Evolutionary conservation across 2,113 vertebrate species (phyloP).

Genomic region (Paedocypris sp.): DNA sequence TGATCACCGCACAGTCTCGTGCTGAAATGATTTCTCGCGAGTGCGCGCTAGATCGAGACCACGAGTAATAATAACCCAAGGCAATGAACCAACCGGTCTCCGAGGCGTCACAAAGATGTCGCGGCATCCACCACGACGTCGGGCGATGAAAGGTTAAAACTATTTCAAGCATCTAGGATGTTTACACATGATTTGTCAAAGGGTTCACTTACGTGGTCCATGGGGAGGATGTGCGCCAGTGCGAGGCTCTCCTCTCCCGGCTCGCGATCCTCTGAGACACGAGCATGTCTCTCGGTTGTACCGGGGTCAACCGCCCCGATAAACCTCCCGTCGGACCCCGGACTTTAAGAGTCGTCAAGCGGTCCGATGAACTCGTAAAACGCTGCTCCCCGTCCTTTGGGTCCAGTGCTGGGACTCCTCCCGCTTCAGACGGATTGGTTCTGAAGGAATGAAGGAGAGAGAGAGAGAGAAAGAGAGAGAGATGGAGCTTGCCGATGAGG

Average conservation of each 20-base stretch:
- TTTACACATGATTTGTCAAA: not conserved
- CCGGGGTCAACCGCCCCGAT: not conserved
- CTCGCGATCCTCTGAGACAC: not conserved
- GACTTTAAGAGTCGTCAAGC: not conserved
- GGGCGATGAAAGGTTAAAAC: not conserved
- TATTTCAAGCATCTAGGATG: not conserved
- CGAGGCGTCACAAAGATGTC: too few species aligned
- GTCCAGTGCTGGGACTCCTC: constrained; percentile 11
- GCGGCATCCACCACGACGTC: too few species aligned
- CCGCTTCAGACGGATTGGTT: constrained; percentile 11
- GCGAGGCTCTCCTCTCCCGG: not conserved
- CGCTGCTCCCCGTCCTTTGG: not conserved
- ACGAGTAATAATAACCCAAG: not conserved
- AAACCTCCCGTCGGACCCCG: not conserved
- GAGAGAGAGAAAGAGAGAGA: not conserved
- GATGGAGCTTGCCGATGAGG: not conserved
- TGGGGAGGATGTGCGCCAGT: not conserved
- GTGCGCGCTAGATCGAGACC: not conserved
- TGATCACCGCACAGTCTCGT: not conserved
- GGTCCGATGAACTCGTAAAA: not conserved
- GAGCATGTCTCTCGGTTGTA: not conserved
- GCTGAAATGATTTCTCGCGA: not conserved
- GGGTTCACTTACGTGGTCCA: constrained; percentile 19
- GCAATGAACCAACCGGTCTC: not conserved
- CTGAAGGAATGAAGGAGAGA: not conserved